Evolutionary conservation across 2,888 invertebrate genomes (phyloP), one percentile per base, ranked within the genome.

Genomic region (Apotomis betuletana): DNA sequence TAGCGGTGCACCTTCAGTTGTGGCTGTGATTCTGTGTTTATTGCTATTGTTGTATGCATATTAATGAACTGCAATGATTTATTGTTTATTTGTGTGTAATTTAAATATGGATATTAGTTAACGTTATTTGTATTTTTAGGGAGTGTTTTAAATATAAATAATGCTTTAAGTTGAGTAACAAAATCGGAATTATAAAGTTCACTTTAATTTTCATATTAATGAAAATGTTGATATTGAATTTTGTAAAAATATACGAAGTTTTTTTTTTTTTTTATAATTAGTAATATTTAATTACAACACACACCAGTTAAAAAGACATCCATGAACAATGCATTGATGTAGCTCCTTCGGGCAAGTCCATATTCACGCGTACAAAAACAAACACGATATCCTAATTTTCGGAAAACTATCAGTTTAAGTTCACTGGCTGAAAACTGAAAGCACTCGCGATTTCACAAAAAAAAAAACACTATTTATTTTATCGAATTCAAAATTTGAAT

Each of bases 301-400:
- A 88, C 90, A 93, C 93, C 93, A 86, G 88, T 93, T 92, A 92
- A 92, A 90, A 91, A 89, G 90, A 93, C 92, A 93, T 93, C 93
- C 93, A 93, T 93, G 92, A 93, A 93, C 91, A 93, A 90, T 85
- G 90, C 93, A 93, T 91, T 92, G 92, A 92, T 86, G 88, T 89
- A 80, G 88, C 84, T 92, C 90, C 91, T 88, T 86, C 81, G 83
- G 87, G 87, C 90, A 92, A 93, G 93, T 92, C 90, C 93, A 93
- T 93, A 89, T 92, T 92, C 90, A 89, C 90, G 77, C 85, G 87
- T 83, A 87, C 87, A 85, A 84, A 55, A 77, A 81, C 78, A 80
- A 83, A 87, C 83, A 86, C 83, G 83, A 85, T 68, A 59, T 72
- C 49, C 69, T 52, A n/a, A 69, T 41, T 51, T 9, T 51, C 62